Evolutionary conservation across 2,888 invertebrate species (phyloP), one percentile per base, ranked within the genome.

Genomic region (Andrena praecox): DNA sequence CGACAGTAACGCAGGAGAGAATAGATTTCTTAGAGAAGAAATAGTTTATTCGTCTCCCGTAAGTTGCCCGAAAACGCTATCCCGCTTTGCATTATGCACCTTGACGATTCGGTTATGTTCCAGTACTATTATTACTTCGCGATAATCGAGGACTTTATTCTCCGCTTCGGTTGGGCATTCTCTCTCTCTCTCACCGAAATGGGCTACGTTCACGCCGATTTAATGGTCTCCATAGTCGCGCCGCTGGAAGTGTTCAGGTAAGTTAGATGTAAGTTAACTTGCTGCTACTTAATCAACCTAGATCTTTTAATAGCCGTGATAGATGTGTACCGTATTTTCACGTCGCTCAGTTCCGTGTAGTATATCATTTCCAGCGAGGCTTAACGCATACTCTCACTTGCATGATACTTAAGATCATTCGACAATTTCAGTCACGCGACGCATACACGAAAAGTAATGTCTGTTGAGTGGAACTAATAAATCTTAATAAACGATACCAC

Each of bases 41-140:
- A 97, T 99, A 80, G 99, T 99, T 16, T 99, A 99, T 93, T 98
- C 98, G 27, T 97, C 97, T 33, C 96, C 97, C 94, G 98, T 98
- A 94, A 95, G 96, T 93, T 60, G 35, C 31, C 8, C 29, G 5
- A 27, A 59, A 56, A 16, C 59, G 0, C 24, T 48, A 27, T n/a
- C 33, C 0, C 68, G 42, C 56, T 20, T n/a, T n/a, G 24, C 50
- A 66, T n/a, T 31, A 35, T 12, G 10, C 2, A 29, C 24, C 29
- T 7, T 31, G 24, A 35, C 8, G 16, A 77, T 50, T 52, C 50
- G 59, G 54, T 29, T 20, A 16, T 83, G 27, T 95, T 95, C 16
- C 94, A 98, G 97, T 96, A 96, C 91, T 98, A 98, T 94, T 98
- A 99, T 93, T 99, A 99, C 94, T 98, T 99, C 94, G 99, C 99